Base-by-base conservation (phyloP, 2,888 invertebrate species). In the Agrochola lychnidis region DNA sequence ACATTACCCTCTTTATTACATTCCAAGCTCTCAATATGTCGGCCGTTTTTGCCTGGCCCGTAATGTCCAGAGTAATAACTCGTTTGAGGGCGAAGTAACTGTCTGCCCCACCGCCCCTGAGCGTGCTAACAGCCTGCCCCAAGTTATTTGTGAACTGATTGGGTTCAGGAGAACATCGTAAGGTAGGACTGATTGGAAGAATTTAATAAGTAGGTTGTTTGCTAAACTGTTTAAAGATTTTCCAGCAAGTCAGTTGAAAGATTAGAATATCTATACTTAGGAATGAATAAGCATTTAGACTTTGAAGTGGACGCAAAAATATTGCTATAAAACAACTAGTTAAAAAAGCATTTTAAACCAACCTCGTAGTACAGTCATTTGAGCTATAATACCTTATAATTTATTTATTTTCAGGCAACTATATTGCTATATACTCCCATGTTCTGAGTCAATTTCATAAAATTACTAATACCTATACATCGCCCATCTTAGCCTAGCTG, bases 1-100 rank as follows among this genome's bases (percentile, higher is more conserved):
- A 89, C 87, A 90, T 90, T 90, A 91, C 91, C 91, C 91, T 87
- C 90, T 89, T 91, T 92, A 93, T 92, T 92, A 91, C 92, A 92
- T 93, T 92, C 92, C 92, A 74, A 89, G 88, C 87, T 89, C 89
- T 91, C 92, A 88, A 88, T 88, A 88, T 88, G 88, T 90, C 90
- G 89, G 88, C 80, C 87, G 88, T 91, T 92, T 91, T 92, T 91
- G 89, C 86, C 84, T 80, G 79, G 80, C 85, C 87, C 87, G 90
- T 90, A 87, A 89, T 88, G 90, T 89, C 88, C 89, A 86, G 83
- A 66, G 91, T 87, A 90, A 92, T 92, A 92, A 91, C 89, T 88
- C 90, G 90, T 89, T 89, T 89, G 83, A 86, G 88, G 84, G 80
- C 78, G 73, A 79, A 78, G 85, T 87, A 82, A 88, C 85, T 87